These are phyloP conservation scores for Linyphia triangularis DNA, from an alignment of 2,888 invertebrate genomes.

Conservation along the genomic window DNA sequence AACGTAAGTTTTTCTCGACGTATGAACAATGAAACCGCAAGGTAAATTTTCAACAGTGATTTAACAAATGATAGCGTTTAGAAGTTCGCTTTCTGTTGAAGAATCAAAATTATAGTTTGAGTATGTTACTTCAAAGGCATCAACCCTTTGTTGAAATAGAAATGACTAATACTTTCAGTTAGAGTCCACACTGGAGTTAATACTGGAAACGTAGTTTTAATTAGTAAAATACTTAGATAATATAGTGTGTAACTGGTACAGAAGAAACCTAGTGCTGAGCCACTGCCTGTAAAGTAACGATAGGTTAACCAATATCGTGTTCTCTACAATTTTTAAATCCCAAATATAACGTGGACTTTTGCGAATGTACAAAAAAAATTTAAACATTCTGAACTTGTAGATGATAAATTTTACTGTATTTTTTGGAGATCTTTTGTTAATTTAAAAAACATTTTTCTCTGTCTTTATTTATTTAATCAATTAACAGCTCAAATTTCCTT, in stretches of 20 bases:
- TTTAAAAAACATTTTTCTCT: too few species aligned
- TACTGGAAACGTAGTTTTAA: neutral
- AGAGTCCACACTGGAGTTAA: neutral
- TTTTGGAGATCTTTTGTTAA: too few species aligned
- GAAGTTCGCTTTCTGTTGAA: neutral
- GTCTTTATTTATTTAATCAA: too few species aligned
- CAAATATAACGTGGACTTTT: neutral
- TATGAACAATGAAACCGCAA: too few species aligned
- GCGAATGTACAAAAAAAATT: neutral
- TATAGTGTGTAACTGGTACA: neutral
- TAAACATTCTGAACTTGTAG: neutral
- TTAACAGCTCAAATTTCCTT: too few species aligned
- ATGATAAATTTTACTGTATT: too few species aligned
- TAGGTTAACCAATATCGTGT: neutral
- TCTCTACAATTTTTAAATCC: neutral
- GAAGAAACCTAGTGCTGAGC: slow-evolving; percentile 27
- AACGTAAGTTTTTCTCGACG: too few species aligned
- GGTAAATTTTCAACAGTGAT: too few species aligned
- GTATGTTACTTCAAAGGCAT: neutral
- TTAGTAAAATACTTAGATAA: slow-evolving; percentile 22
- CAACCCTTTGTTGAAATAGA: neutral
- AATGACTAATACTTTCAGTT: neutral
- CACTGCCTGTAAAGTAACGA: slow-evolving; percentile 52
- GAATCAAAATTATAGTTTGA: too few species aligned
- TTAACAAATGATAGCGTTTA: too few species aligned